A percentile compares a stretch with the other conserved stretches of the same genome.
Conservation (phyloP, 2,888 invertebrate genomes). For the Aproaerema taeniolella region DNA sequence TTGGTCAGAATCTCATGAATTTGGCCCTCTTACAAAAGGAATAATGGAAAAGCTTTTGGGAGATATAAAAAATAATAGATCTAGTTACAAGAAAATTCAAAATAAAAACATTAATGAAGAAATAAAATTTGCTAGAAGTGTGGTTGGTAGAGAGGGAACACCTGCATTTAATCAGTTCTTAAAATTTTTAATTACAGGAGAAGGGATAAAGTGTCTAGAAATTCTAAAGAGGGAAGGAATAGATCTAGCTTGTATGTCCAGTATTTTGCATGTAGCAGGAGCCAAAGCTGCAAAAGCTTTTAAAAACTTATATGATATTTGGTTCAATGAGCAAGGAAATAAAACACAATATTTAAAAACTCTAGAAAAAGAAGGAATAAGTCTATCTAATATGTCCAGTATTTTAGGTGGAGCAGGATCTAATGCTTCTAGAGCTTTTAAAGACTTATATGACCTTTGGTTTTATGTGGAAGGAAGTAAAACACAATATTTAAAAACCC, state of each 20-base stretch:
- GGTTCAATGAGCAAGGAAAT: no score
- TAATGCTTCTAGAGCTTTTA: slow-evolving; percentile 25
- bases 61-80: no score
- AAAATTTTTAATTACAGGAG: slow-evolving; percentile 33
- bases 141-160: slow-evolving; percentile 34
- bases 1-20: slow-evolving; percentile 31
- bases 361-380: no score
- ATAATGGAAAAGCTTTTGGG: slow-evolving; percentile 24
- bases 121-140: slow-evolving; percentile 35
- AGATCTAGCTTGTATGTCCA: no score
- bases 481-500: no score
- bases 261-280: slow-evolving; percentile 29
- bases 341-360: no score
- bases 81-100: slow-evolving; percentile 20
- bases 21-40: slow-evolving; percentile 23
- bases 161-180: slow-evolving; percentile 36
- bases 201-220: slow-evolving; percentile 23
- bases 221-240: slow-evolving; percentile 20
- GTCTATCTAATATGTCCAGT: slow-evolving; percentile 31
- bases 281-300: slow-evolving; percentile 24
- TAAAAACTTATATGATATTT: no score
- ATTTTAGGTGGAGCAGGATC: slow-evolving; percentile 29
- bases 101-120: slow-evolving; percentile 27
- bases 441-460: no score
- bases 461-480: slow-evolving; percentile 22